Base-by-base conservation (phyloP, 2,797 vertebrate genomes). In the Lutjanus campechanus region DNA sequence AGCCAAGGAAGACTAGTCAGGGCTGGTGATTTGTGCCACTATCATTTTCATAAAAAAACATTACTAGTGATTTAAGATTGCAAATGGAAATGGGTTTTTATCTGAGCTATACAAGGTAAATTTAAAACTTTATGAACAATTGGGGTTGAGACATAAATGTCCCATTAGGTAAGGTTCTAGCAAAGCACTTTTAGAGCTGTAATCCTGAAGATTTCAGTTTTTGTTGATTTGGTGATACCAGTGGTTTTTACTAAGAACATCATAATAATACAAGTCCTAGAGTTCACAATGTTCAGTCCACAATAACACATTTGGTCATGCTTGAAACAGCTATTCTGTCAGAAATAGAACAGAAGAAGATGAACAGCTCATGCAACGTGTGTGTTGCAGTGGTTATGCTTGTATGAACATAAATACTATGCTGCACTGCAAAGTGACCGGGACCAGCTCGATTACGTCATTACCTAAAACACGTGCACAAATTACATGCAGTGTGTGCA, bases 11-110 rank as follows among this genome's bases (percentile, higher is more conserved):
- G 58, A 61, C 51, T 25, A 47, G 22, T 41, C 49, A 15, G 17
- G 41, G 25, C 22, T 66, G 69, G 12, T 49, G 49, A 83, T 67
- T 76, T 69, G 60, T 77, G 56, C 53, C 56, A 55, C 20, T 47
- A 29, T 69, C 19, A 50, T 50, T 71, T 40, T 11, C 46, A 20
- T 50, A 11, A 59, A 66, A 66, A 55, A 20, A 70, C 43, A 8
- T 49, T 13, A n/a, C 41, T 15, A 20, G 47, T 41, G 43, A 73
- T 40, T 69, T 49, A 25, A 43, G 19, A 19, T 55, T 60, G 20
- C 12, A 7, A 68, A 4, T 46, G 12, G 43, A 53, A 20, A 60
- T 73, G 11, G 15, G 47, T 49, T 62, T 75, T 61, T 76, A 59
- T 53, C 65, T 44, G 41, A 66, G 25, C 17, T 49, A 11, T n/a